phyloP scores from a whole-genome alignment of 1,140 invertebrate genomes.

The Aphelenchoides fujianensis region DNA sequence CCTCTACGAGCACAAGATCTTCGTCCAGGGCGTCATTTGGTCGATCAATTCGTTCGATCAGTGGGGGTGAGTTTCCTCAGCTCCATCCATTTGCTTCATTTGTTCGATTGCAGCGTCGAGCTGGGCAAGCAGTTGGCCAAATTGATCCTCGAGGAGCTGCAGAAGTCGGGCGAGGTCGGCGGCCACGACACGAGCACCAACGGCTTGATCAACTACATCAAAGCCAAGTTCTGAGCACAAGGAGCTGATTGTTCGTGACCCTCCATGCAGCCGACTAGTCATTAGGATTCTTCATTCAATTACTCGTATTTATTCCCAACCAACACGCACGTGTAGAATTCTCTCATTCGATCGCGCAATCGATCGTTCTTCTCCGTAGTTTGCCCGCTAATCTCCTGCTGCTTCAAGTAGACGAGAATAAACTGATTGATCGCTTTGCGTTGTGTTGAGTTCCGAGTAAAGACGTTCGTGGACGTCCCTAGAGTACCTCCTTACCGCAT shows the following conservation, averaged over 20 bases:
- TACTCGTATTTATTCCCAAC: constrained; percentile 15
- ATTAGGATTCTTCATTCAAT: too few species aligned
- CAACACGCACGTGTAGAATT: background rate
- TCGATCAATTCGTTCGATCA: constrained; percentile 99
- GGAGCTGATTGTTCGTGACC: background rate
- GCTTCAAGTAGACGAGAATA: too few species aligned
- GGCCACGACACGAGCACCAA: constrained; percentile 85
- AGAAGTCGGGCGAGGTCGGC: constrained; percentile 68
- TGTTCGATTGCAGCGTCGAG: constrained; percentile 75
- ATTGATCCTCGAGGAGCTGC: constrained; percentile 84
- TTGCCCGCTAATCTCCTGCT: too few species aligned
- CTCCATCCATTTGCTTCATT: constrained; percentile 19
- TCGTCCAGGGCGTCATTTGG: constrained; percentile 96
- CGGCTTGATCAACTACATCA: constrained; percentile 90
- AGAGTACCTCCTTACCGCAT: too few species aligned
- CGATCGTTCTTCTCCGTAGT: background rate
- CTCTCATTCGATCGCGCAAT: background rate
- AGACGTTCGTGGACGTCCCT: background rate
- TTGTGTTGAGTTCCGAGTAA: too few species aligned
- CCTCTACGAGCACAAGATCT: constrained; percentile 98
- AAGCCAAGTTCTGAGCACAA: constrained; percentile 63
- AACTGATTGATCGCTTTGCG: constrained; percentile 3
- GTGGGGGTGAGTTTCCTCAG: constrained; percentile 86
- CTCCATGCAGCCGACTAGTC: too few species aligned
- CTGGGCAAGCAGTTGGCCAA: constrained; percentile 97